Percentiles rank a stretch among this genome's conserved stretches.
These are phyloP conservation scores for Hirundichthys speculiger DNA, from an alignment of 2,113 vertebrate species.

Conservation along the genomic window DNA sequence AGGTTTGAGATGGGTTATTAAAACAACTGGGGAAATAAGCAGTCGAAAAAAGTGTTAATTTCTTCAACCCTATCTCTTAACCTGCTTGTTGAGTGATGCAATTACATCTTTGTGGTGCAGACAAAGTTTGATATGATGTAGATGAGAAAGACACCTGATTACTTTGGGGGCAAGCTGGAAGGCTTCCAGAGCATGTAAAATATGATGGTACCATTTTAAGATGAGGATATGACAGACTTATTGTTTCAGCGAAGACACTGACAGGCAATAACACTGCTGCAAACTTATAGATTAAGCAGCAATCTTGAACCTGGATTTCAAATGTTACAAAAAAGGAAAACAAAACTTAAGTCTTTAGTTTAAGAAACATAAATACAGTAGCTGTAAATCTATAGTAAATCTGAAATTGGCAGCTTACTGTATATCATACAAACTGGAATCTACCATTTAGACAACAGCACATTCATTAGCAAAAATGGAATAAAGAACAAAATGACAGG, in stretches of 20 bases:
- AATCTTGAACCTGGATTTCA: neutral
- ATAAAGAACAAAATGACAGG: too few species aligned
- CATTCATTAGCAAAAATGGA: too few species aligned
- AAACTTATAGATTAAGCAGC: neutral
- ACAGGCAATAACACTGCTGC: constrained; percentile 18
- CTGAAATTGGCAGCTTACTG: too few species aligned
- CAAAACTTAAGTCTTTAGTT: too few species aligned
- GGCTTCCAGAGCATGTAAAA: constrained; percentile 29
- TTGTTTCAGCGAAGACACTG: constrained; percentile 35
- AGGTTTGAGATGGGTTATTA: constrained; percentile 87
- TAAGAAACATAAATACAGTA: too few species aligned
- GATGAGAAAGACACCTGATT: constrained; percentile 77
- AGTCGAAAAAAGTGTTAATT: constrained; percentile 77
- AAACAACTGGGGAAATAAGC: constrained; percentile 85
- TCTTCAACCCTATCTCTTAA: constrained; percentile 82
- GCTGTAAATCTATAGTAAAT: too few species aligned
- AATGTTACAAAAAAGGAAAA: neutral
- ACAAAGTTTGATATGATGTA: constrained; percentile 73
- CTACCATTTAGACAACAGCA: too few species aligned
- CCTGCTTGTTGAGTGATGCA: constrained; percentile 85
- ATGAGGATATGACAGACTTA: constrained; percentile 36
- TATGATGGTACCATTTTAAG: constrained; percentile 24
- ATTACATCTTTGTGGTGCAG: constrained; percentile 78
- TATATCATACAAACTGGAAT: too few species aligned
- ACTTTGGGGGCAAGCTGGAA: constrained; percentile 45